Evolutionary conservation across 2,797 vertebrate species (phyloP).

Genomic region (Lithobates pipiens): DNA sequence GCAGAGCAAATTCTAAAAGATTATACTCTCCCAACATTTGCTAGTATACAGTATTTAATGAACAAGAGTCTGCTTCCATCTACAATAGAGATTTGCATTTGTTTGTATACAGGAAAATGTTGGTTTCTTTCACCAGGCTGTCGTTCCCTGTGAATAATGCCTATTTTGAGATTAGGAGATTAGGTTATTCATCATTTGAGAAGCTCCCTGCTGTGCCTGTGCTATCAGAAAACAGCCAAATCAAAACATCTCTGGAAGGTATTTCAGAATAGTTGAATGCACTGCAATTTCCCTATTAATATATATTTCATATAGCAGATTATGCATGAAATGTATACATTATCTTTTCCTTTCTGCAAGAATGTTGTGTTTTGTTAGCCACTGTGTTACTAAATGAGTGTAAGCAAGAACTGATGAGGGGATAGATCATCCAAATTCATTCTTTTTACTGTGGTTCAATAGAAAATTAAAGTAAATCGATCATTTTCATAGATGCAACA

Average conservation of each 20-base stretch:
- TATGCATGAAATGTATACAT: constrained; percentile 90
- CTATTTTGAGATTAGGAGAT: constrained; percentile 98
- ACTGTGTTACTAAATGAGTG: constrained; percentile 88
- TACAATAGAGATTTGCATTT: constrained; percentile 42
- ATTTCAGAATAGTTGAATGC: constrained; percentile 96
- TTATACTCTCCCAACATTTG: background rate
- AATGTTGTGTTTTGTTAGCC: constrained; percentile 85
- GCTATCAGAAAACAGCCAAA: constrained; percentile 87
- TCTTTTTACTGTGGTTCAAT: constrained; percentile 78
- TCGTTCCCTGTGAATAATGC: constrained; percentile 81
- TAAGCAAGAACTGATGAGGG: constrained; percentile 82
- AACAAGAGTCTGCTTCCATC: constrained; percentile 12
- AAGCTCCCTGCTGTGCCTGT: constrained; percentile 85
- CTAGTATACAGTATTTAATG: constrained; percentile 8
- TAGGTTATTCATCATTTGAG: constrained; percentile 95
- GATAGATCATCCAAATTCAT: constrained; percentile 76
- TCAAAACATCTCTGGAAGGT: constrained; percentile 97
- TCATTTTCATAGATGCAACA: constrained; percentile 58
- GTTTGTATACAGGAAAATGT: constrained; percentile 65
- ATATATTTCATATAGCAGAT: constrained; percentile 94
- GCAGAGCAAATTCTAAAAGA: background rate
- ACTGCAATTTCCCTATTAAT: constrained; percentile 97
- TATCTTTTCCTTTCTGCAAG: constrained; percentile 91
- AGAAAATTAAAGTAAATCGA: constrained; percentile 92
- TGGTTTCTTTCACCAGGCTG: constrained; percentile 72